A percentile compares a stretch with the other conserved stretches of the same genome.
Evolutionary conservation across 2,797 vertebrate genomes (phyloP).

Genomic region (Crypturellus tataupa): DNA sequence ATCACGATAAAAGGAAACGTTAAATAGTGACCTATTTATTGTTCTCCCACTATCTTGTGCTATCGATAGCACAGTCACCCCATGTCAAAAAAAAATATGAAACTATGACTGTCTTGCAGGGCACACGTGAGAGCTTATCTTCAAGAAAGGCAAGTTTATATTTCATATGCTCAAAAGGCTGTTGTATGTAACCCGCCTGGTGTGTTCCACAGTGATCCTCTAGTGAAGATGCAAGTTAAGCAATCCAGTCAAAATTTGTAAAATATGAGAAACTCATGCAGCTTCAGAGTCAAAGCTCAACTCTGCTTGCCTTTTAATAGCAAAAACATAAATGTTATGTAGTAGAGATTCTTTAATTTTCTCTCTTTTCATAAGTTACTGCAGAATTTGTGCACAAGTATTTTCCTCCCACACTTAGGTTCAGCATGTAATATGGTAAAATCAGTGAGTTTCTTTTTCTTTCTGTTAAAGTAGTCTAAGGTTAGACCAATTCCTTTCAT

Average conservation of each 20-base stretch:
- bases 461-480: neutral
- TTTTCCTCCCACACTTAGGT: neutral
- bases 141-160: neutral
- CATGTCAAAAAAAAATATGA: neutral
- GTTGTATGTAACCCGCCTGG: neutral
- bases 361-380: neutral
- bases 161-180: neutral
- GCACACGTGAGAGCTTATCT: neutral
- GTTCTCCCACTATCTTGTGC: neutral
- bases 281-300: neutral
- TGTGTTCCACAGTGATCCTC: neutral
- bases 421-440: neutral
- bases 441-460: neutral
- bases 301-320: neutral
- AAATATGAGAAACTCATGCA: neutral
- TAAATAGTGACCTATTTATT: slow-evolving; percentile 21
- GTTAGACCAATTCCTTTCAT: neutral
- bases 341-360: neutral
- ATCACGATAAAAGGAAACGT: slow-evolving; percentile 20
- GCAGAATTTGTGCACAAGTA: neutral
- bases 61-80: neutral
- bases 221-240: neutral
- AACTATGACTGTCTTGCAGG: neutral
- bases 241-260: neutral
- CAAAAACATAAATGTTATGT: neutral